Evolutionary conservation across 1,140 invertebrate genomes (phyloP).

Genomic region (Drosophila melanogaster): Release_6_plus_ISO1_MT NT_033777.3:22317501-22318000

Average conservation of each 20-base stretch:
- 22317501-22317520: conserved; percentile 27
- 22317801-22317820: conserved; percentile 28
- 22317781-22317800: background rate
- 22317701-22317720: conserved; percentile 1
- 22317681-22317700: no score
- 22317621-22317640: no score
- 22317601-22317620: no score
- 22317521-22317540: conserved; percentile 46
- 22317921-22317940: conserved; percentile 70
- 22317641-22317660: no score
- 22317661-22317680: no score
- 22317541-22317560: conserved; percentile 9
- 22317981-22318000: conserved; percentile 37
- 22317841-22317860: conserved; percentile 53
- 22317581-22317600: background rate
- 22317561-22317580: background rate
- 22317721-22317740: conserved; percentile 16
- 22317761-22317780: conserved; percentile 36
- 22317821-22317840: conserved; percentile 53
- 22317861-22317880: conserved; percentile 72
- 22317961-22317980: background rate
- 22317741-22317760: conserved; percentile 37
- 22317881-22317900: conserved; percentile 62
- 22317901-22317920: conserved; percentile 62
- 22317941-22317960: background rate